These are phyloP conservation scores for Psylliodes chrysocephalus DNA, from an alignment of 2,888 invertebrate species.

Conservation along the genomic window DNA sequence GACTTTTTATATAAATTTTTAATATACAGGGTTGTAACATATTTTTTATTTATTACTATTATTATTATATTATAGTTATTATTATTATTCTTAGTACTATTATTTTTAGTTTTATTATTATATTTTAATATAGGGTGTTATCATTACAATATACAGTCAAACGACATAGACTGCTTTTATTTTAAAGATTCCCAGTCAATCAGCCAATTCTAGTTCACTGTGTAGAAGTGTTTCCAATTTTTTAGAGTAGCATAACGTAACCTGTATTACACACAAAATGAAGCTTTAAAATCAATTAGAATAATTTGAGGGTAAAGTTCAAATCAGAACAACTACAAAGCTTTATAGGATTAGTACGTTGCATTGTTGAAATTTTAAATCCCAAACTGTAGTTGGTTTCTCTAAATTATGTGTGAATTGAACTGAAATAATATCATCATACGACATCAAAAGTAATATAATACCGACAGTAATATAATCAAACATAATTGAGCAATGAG, in stretches of 20 bases:
- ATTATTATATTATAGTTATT: too few species aligned
- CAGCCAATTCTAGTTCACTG: too few species aligned
- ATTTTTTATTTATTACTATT: too few species aligned
- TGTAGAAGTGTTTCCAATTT: constrained; percentile 8
- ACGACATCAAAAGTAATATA: constrained; percentile 7
- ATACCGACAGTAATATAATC: constrained; percentile 1
- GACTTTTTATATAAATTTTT: too few species aligned
- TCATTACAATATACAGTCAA: too few species aligned
- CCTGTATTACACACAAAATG: not conserved
- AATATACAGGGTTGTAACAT: too few species aligned
- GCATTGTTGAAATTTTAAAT: constrained; percentile 9
- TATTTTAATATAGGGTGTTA: too few species aligned
- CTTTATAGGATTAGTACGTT: constrained; percentile 17
- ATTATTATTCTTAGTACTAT: too few species aligned
- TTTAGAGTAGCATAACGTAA: not conserved
- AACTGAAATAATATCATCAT: not conserved
- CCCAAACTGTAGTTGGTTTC: not conserved
- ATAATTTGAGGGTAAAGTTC: constrained; percentile 27
- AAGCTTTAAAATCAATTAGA: constrained; percentile 28
- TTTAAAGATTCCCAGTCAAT: too few species aligned
- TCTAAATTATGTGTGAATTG: constrained; percentile 7
- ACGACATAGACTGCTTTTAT: too few species aligned
- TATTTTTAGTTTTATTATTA: too few species aligned
- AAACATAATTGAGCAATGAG: not conserved
- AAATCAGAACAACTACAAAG: constrained; percentile 13